phyloP scores from a whole-genome alignment of 2,113 vertebrate species.

The Pyrgilauda ruficollis region DNA sequence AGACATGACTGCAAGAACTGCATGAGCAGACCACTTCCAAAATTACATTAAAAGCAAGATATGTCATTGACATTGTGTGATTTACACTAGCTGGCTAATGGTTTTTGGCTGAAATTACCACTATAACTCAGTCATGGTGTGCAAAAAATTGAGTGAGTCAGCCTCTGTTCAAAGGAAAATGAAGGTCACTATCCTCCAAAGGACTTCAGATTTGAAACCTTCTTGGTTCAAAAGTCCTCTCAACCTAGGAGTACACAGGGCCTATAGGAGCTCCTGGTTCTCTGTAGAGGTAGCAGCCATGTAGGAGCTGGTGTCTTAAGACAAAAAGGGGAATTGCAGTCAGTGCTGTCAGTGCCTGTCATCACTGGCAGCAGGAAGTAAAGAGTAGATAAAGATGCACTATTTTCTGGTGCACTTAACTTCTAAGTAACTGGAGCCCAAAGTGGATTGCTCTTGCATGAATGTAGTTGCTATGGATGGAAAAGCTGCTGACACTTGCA shows the following conservation, averaged over 20 bases:
- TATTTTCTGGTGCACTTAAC: neutral
- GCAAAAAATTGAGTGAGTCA: neutral
- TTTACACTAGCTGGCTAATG: neutral
- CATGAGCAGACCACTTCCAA: neutral
- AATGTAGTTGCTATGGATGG: neutral
- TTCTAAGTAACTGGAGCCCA: neutral
- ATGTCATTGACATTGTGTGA: neutral
- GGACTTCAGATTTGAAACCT: neutral
- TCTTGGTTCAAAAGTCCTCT: neutral
- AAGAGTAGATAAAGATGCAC: neutral
- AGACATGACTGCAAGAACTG: fast-evolving
- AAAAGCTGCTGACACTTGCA: neutral
- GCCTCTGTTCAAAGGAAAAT: neutral
- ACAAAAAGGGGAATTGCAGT: neutral
- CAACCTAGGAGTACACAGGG: neutral
- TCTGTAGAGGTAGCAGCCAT: neutral
- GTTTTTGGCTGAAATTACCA: neutral
- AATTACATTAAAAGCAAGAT: neutral
- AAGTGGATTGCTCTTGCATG: neutral
- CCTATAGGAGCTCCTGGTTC: neutral
- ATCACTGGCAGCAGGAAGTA: neutral
- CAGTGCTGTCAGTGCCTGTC: neutral
- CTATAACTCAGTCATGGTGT: fast-evolving
- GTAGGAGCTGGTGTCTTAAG: neutral
- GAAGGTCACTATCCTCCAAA: neutral